Evolutionary conservation across 2,113 vertebrate species (phyloP), one percentile per base, ranked within the genome.

Genomic region (Ammodytes marinus): DNA sequence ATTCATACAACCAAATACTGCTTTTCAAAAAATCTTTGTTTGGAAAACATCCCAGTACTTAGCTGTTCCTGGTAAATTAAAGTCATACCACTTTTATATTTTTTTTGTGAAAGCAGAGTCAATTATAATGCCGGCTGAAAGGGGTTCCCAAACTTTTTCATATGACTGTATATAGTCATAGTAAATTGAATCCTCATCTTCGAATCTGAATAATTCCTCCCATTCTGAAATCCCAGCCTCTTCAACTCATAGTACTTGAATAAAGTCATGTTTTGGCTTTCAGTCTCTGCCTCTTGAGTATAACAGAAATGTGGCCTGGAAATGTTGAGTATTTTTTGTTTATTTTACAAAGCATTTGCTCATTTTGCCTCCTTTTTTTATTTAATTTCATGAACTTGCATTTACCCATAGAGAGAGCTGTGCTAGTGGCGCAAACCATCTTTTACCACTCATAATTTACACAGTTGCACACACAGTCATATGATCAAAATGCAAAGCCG

Each of bases 201-300:
- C 3, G 13, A n/a, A 39, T 68, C 42, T 75, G 2, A 59, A 67
- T 64, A 43, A 27, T 49, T 66, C 5, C 6, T 49, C 39, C 45
- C 6, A 40, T 73, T 77, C 3, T 47, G 17, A 80, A 65, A 82
- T 59, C 5, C 8, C 46, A 57, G 50, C 17, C 15, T 37, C 67
- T 42, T 53, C 45, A 60, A 4, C 13, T 42, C 43, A 72, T 64
- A 3, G 17, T 19, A 4, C 46, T 70, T 54, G 19, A 76, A 70
- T 71, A 54, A 39, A 46, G 45, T 11, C 19, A 13, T 63, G 11
- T 49, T n/a, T 2, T 11, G 75, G 19, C 39, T 52, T 63, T 69
- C 12, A 46, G 46, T 17, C 19, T 54, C 45, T 17, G 58, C 2
- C 10, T 39, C 15, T 11, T 58, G 0, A 35, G 52, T n/a, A 39